Percentiles rank a stretch among this genome's conserved stretches.
Conservation (phyloP, 2,113 vertebrate species). For the Saccopteryx bilineata region DNA sequence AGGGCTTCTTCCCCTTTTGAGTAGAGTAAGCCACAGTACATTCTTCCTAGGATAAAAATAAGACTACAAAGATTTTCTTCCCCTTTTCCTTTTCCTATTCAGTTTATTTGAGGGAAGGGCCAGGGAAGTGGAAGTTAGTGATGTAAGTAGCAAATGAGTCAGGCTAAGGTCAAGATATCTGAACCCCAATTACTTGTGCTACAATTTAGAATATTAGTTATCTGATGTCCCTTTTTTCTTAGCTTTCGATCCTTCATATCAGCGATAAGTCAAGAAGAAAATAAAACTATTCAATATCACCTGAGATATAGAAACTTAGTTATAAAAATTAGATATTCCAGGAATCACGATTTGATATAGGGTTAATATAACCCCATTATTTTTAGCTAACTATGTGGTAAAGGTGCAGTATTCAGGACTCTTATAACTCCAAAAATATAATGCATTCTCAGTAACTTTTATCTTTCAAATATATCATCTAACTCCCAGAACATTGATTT, state of each 20-base stretch:
- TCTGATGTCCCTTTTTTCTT: neutral
- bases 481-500: neutral
- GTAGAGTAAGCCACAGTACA: neutral
- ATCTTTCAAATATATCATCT: neutral
- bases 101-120: neutral
- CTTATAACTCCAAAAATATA: neutral
- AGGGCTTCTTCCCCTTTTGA: neutral
- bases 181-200: neutral
- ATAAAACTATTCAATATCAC: neutral
- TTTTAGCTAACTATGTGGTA: neutral
- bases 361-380: neutral
- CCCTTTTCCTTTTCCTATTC: neutral
- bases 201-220: constrained; percentile 29
- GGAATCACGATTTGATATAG: neutral
- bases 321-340: neutral
- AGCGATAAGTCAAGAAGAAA: neutral
- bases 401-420: neutral
- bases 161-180: neutral
- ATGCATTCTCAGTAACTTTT: neutral
- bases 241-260: neutral
- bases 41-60: neutral
- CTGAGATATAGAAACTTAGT: neutral
- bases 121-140: neutral
- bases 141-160: neutral
- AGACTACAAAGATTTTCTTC: neutral